Evolutionary conservation across 2,113 vertebrate genomes (phyloP).

Genomic region (Stictonetta naevosa): DNA sequence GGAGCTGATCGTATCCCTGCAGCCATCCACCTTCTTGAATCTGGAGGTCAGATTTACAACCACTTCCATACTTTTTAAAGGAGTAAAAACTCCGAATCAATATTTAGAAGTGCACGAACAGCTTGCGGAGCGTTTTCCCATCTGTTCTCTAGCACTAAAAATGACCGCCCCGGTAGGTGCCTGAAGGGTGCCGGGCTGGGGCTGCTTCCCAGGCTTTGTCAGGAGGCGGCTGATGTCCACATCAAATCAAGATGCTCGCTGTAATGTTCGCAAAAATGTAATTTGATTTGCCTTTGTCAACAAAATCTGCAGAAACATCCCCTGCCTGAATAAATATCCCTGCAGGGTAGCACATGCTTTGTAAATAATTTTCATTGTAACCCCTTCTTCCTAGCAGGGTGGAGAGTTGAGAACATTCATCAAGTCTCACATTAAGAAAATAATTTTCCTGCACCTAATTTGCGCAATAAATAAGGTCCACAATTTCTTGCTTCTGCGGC

Average conservation of each 20-base stretch:
- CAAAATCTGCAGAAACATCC: slow-evolving; percentile 60
- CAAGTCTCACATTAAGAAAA: slow-evolving; percentile 64
- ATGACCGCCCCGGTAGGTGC: slow-evolving; percentile 7
- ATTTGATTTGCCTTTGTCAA: slow-evolving; percentile 76
- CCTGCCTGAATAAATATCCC: slow-evolving; percentile 68
- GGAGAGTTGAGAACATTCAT: slow-evolving; percentile 69
- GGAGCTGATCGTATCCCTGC: neutral
- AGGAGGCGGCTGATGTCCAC: slow-evolving; percentile 43
- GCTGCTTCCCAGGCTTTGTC: slow-evolving; percentile 27
- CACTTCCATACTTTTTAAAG: neutral
- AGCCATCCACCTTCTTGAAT: neutral
- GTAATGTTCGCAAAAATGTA: slow-evolving; percentile 31
- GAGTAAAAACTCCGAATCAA: neutral
- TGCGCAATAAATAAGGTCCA: slow-evolving; percentile 72
- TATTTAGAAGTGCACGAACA: neutral
- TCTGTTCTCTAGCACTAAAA: neutral
- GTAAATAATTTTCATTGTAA: slow-evolving; percentile 76
- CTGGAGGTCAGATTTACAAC: rapidly evolving
- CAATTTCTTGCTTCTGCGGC: slow-evolving; percentile 52
- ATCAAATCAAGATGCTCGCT: slow-evolving; percentile 20
- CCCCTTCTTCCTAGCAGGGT: slow-evolving; percentile 57
- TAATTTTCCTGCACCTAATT: slow-evolving; percentile 64
- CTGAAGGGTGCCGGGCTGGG: slow-evolving; percentile 4
- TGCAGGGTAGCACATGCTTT: slow-evolving; percentile 71
- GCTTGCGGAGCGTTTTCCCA: slow-evolving; percentile 1